Percentiles rank a stretch among this genome's conserved stretches.
Evolutionary conservation across 30 jellyfish, hydroid and myxozoan species (phyloP).

Genomic region (Aurelia aurita): DNA sequence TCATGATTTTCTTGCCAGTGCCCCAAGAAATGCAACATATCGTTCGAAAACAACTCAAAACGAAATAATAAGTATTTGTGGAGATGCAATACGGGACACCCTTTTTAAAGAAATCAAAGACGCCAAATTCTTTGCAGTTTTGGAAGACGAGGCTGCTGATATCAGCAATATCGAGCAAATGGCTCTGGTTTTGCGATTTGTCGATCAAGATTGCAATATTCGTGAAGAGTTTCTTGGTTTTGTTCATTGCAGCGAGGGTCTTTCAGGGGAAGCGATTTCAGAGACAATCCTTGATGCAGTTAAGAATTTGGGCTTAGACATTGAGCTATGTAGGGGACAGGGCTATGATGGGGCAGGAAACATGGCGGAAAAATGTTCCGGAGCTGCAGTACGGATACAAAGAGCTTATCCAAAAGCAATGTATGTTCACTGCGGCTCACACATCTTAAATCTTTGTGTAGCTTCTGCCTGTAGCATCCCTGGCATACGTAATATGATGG

Average conservation of each 20-base stretch:
- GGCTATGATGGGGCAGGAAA: constrained; percentile 80
- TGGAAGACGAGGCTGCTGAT: constrained; percentile 49
- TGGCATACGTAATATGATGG: constrained; percentile 21
- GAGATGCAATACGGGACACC: background rate
- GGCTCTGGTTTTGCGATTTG: constrained; percentile 37
- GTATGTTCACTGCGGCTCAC: constrained; percentile 49
- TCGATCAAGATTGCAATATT: background rate
- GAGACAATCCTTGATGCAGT: background rate
- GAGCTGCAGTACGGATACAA: constrained; percentile 14
- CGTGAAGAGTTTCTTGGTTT: constrained; percentile 72
- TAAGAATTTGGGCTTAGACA: background rate
- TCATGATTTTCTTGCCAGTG: too few species aligned
- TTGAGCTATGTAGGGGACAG: too few species aligned
- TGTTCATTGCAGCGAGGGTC: constrained; percentile 59
- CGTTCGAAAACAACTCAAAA: too few species aligned
- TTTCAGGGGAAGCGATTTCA: constrained; percentile 48
- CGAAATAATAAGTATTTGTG: constrained; percentile 6
- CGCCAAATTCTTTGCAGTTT: constrained; percentile 13
- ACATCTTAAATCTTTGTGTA: constrained; percentile 47
- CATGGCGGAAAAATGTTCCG: constrained; percentile 64
- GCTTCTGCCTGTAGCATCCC: constrained; percentile 4
- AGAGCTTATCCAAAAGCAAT: constrained; percentile 32
- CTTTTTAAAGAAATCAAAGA: background rate
- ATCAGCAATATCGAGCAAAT: constrained; percentile 26
- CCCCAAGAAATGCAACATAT: too few species aligned